Conservation (phyloP, 2,113 vertebrate genomes). For the Xiphias gladius region DNA sequence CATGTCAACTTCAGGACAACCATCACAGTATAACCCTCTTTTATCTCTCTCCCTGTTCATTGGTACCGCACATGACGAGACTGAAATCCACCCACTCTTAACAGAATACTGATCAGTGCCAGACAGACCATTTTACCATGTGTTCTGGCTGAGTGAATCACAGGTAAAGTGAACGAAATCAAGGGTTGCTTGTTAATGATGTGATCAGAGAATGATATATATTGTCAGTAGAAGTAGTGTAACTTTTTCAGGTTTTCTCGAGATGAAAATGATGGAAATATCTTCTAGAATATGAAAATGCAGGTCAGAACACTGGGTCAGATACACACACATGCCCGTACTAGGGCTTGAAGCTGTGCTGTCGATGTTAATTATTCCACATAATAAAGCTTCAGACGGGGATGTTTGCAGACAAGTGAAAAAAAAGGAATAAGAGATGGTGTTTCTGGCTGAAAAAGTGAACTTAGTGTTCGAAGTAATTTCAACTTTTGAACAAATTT, state of each 20-base stretch:
- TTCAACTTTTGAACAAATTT: background rate
- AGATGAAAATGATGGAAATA: background rate
- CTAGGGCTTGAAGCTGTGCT: background rate
- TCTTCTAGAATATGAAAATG: background rate
- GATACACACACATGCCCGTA: background rate
- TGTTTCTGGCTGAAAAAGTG: background rate
- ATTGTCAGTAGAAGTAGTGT: too few relatives aligned
- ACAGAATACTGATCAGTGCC: conserved; percentile 23
- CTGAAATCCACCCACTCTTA: conserved; percentile 6
- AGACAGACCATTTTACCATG: conserved; percentile 7
- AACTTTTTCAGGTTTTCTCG: background rate
- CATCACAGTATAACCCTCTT: background rate
- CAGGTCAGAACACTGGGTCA: conserved; percentile 8
- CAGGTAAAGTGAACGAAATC: conserved; percentile 11
- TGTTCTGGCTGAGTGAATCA: conserved; percentile 21
- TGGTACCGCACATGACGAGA: background rate
- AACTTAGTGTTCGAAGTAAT: background rate
- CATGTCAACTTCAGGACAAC: background rate
- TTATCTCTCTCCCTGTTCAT: background rate
- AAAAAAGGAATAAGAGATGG: background rate
- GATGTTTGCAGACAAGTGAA: background rate
- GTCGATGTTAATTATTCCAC: background rate
- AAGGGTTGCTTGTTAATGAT: conserved; percentile 13
- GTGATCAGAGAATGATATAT: background rate
- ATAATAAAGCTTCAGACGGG: background rate